Base-by-base conservation (phyloP, 2,113 vertebrate species). In the Pica pica region DNA sequence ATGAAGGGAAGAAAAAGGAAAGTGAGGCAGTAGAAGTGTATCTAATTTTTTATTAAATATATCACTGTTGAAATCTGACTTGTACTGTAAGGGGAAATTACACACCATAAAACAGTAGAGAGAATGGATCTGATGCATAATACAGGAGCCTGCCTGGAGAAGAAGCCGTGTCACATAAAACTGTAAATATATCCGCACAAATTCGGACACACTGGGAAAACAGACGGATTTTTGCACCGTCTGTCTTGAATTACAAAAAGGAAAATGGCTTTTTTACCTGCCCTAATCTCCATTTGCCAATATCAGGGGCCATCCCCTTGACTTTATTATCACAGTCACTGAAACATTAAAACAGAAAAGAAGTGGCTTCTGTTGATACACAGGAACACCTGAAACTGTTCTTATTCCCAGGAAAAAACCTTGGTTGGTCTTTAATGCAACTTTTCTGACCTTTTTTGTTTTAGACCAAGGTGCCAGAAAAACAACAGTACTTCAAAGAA, bases 11-110 rank as follows among this genome's bases (percentile, higher is more conserved):
- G 69, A 56, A 73, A 85, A 59, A 33, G 59, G 94, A 90, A 95
- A 53, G 41, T 3, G 50, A 90, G 50, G 87, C 60, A 50, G 39
- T 83, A 31, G 84, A 97, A 94, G 89, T 81, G 70, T 90, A 94
- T 94, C 92, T 97, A 92, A 97, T 97, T 96, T 96, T 96, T 95
- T 94, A 95, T 85, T 97, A 96, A 91, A 91, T 84, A 93, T 84
- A 81, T 95, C 78, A 56, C 77, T 60, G 42, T 83, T 97, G 78
- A 75, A 73, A 74, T 94, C 90, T 93, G 96, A 96, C 94, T 94
- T 93, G 94, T 94, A 82, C 71, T 89, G 83, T 64, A 95, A 46
- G 0, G 63, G 84, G 92, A 97, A 97, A 98, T 97, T 97, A 81
- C 85, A 84, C 65, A 65, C 87, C 87, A 85, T 93, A 93, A 84